Percentiles rank a stretch among this genome's conserved stretches.
Conservation (phyloP, 2,888 invertebrate genomes). For the Chrysolina haemoptera region DNA sequence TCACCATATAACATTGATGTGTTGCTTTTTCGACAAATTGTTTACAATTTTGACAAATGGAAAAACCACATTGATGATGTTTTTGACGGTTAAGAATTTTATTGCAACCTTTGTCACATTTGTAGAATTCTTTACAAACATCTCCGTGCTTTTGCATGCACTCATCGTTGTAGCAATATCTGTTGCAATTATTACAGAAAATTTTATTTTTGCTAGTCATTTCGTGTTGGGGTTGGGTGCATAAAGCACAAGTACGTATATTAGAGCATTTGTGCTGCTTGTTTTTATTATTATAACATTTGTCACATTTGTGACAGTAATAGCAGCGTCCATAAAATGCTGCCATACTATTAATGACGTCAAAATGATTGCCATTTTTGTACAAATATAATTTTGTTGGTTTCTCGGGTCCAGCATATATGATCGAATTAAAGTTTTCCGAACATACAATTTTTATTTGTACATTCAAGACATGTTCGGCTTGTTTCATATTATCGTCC, state of each 20-base stretch:
- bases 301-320: too few relatives aligned
- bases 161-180: constrained; percentile 20
- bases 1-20: constrained; percentile 14
- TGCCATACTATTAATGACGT: too few relatives aligned
- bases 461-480: too few relatives aligned
- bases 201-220: constrained; percentile 3
- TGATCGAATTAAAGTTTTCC: too few relatives aligned
- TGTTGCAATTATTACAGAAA: constrained; percentile 24
- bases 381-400: too few relatives aligned
- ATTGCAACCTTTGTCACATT: constrained; percentile 20
- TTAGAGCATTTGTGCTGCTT: constrained; percentile 17
- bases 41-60: neutral
- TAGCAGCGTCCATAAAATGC: too few relatives aligned
- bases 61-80: neutral
- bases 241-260: neutral
- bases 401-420: too few relatives aligned
- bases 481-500: too few relatives aligned
- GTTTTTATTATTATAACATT: constrained; percentile 20
- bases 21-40: neutral
- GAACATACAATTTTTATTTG: too few relatives aligned
- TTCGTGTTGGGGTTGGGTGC: constrained; percentile 4
- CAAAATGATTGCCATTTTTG: too few relatives aligned
- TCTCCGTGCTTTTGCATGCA: constrained; percentile 6
- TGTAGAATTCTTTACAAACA: constrained; percentile 12
- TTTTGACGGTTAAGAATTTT: constrained; percentile 12